phyloP scores from a whole-genome alignment of 2,888 invertebrate genomes.

The Rotaria sp. region DNA sequence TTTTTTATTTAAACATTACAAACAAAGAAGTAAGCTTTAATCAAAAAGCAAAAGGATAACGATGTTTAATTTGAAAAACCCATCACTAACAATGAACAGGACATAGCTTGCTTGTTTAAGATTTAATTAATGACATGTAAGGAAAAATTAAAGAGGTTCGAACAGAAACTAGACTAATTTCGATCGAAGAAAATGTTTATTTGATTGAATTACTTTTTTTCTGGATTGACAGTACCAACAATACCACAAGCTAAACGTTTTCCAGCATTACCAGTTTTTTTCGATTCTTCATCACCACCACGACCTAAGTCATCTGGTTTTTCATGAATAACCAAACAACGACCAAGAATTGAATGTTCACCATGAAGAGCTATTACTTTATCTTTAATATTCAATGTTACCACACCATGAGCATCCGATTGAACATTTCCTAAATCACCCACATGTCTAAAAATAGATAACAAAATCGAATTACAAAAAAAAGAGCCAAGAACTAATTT shows the following conservation, averaged over 20 bases:
- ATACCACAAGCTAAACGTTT: conserved; percentile 80
- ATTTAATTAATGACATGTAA: too few species aligned
- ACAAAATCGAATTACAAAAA: background rate
- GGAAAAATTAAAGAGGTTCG: too few species aligned
- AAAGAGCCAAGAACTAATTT: background rate
- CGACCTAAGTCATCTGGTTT: conserved; percentile 82
- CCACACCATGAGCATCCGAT: conserved; percentile 47
- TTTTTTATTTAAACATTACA: background rate
- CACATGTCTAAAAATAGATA: conserved; percentile 63
- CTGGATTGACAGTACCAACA: conserved; percentile 64
- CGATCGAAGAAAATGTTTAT: background rate
- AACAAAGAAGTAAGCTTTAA: background rate
- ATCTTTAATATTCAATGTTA: conserved; percentile 48
- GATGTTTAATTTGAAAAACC: too few species aligned
- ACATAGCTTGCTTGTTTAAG: background rate
- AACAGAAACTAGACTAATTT: background rate
- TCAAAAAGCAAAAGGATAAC: too few species aligned
- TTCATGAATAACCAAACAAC: conserved; percentile 64
- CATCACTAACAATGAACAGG: background rate
- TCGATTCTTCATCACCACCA: conserved; percentile 83
- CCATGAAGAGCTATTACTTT: conserved; percentile 49
- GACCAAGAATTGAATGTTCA: conserved; percentile 51
- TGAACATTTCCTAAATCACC: conserved; percentile 72
- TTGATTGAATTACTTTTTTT: background rate
- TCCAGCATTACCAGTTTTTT: conserved; percentile 88